Conservation (phyloP, 1,140 invertebrate species). For the Nebria ingens region DNA sequence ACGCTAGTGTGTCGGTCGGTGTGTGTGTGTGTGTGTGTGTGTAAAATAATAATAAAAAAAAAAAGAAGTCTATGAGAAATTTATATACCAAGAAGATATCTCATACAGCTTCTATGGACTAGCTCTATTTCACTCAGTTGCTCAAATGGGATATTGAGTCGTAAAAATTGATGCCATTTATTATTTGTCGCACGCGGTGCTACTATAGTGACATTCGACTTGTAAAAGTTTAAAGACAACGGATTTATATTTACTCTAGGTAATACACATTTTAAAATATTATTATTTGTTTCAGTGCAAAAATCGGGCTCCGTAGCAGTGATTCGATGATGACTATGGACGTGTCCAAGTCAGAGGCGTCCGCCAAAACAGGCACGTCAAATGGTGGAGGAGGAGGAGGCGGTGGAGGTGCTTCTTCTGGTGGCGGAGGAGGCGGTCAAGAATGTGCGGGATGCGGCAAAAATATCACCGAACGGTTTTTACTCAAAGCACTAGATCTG, state of each 20-base stretch:
- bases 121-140: not conserved
- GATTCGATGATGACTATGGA: constrained; percentile 58
- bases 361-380: constrained; percentile 39
- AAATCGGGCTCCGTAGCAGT: constrained; percentile 24
- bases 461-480: constrained; percentile 73
- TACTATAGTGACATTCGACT: not conserved
- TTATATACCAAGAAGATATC: not conserved
- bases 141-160: not conserved
- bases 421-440: constrained; percentile 37
- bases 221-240: not conserved
- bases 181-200: not conserved
- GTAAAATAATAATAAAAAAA: constrained; percentile 1
- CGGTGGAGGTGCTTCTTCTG: constrained; percentile 17
- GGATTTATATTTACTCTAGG: no score
- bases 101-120: not conserved
- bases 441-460: constrained; percentile 80
- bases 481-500: constrained; percentile 80
- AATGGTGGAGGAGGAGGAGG: constrained; percentile 16
- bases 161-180: not conserved
- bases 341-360: constrained; percentile 53
- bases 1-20: no score
- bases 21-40: no score
- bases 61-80: not conserved
- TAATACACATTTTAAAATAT: not conserved
- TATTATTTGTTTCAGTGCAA: constrained; percentile 22